Base-by-base conservation (phyloP, 2,888 invertebrate genomes). In the Stenodera caucasica region DNA sequence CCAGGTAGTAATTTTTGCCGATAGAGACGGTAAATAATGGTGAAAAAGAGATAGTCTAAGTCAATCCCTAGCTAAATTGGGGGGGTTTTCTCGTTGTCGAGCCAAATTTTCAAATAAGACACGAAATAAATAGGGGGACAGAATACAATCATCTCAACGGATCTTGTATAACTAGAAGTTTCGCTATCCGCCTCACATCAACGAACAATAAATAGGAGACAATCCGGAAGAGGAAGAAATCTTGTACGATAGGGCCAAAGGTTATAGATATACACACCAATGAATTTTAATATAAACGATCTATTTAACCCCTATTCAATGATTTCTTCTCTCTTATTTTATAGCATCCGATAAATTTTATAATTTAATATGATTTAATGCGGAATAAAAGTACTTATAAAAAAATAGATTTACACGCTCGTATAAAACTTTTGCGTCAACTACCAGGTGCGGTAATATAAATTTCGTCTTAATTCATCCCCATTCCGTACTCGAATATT, bases 181-280 rank as follows among this genome's bases (percentile, higher is more conserved):
- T n/a, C n/a, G n/a, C 35, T 18, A 21, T 50, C 15, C n/a, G 50
- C 29, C 30, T 29, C 49, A 30, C n/a, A 49, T 56, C 56, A 56
- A 37, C 23, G 55, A 49, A 49, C 37, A 59, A 7, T 29, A 58
- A 59, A 70, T 37, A 60, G 33, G 62, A 53, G 58, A 60, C 68
- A 70, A 73, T 70, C 68, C 74, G 73, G 74, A 73, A 74, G 72
- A 74, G 72, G 73, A 74, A 72, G 72, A 65, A 70, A 68, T 70
- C 65, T 63, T 65, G 68, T 66, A 66, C 66, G 58, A 53, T 52
- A 66, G 67, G 69, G 65, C 68, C 67, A 67, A 60, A 72, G 72
- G 73, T 73, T 73, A n/a, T n/a, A n/a, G n/a, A 73, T 69, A 68
- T 60, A 73, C 72, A 72, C 70, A 72, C 68, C 64, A 66, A 67